Percentiles rank a stretch among this genome's conserved stretches.
These are phyloP conservation scores for Erpetoichthys calabaricus DNA, from an alignment of 2,797 vertebrate species.

Conservation along the genomic window DNA sequence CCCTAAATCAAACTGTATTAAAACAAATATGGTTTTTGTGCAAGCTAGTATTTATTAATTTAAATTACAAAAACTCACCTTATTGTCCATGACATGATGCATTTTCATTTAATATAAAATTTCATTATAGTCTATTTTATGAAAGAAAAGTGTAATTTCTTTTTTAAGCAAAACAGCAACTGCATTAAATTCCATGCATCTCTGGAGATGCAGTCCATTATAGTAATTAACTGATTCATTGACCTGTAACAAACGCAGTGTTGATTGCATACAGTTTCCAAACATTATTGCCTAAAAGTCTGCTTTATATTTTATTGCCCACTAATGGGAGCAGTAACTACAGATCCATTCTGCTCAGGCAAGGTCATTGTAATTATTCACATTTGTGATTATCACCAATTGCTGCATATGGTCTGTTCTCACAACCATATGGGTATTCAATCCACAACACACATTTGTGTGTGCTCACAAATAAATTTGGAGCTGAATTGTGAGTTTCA, in stretches of 20 bases:
- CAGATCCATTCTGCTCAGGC: constrained; percentile 1
- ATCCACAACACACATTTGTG: too few relatives aligned
- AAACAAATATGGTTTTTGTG: too few relatives aligned
- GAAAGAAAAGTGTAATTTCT: constrained; percentile 14
- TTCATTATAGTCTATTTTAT: neutral
- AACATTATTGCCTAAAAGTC: constrained; percentile 6
- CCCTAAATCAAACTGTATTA: too few relatives aligned
- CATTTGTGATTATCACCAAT: constrained; percentile 6
- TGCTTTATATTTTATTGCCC: constrained; percentile 3
- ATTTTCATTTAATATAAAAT: constrained; percentile 10
- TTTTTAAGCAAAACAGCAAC: constrained; percentile 24
- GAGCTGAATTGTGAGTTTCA: too few relatives aligned
- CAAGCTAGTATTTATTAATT: too few relatives aligned
- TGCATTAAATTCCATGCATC: constrained; percentile 26
- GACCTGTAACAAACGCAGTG: constrained; percentile 33
- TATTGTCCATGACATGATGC: too few relatives aligned
- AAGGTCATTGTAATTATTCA: constrained; percentile 3
- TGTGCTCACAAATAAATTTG: too few relatives aligned
- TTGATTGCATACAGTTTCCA: constrained; percentile 14
- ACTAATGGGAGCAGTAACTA: constrained; percentile 7
- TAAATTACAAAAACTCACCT: too few relatives aligned
- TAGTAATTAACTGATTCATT: constrained; percentile 47
- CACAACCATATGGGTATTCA: too few relatives aligned
- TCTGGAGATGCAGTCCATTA: constrained; percentile 36
- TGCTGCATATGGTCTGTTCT: constrained; percentile 2